These are phyloP conservation scores for Amphiprion ocellaris DNA, from an alignment of 2,113 vertebrate species.

Conservation along the genomic window DNA sequence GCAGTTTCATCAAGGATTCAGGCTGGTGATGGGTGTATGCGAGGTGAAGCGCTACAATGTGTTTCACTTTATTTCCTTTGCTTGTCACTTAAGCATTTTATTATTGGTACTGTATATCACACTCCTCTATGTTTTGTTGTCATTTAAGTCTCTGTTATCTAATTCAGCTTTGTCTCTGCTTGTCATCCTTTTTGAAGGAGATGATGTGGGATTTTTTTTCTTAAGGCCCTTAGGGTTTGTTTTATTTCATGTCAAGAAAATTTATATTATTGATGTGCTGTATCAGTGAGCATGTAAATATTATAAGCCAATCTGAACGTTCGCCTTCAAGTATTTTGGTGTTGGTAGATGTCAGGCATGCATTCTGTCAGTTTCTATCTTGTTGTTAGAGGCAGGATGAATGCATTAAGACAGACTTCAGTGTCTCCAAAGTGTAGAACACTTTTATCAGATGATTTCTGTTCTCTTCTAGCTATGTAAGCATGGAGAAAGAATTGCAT, in stretches of 20 bases:
- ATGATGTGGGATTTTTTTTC: conserved; percentile 31
- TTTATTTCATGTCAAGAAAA: conserved; percentile 58
- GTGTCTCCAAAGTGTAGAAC: neutral
- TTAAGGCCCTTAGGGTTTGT: conserved; percentile 58
- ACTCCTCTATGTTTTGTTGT: conserved; percentile 40
- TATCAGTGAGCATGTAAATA: conserved; percentile 57
- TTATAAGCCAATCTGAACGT: conserved; percentile 47
- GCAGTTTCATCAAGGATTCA: conserved; percentile 23
- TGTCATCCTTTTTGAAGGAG: conserved; percentile 60
- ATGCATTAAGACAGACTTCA: conserved; percentile 38
- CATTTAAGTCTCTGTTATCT: conserved; percentile 60
- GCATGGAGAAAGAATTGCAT: neutral
- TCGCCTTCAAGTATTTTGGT: conserved; percentile 42
- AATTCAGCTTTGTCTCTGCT: conserved; percentile 49
- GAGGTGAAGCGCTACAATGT: conserved; percentile 14
- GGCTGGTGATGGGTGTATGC: conserved; percentile 26
- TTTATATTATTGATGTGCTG: conserved; percentile 51
- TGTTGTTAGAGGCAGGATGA: conserved; percentile 36
- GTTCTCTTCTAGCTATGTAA: neutral
- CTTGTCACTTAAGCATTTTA: conserved; percentile 58
- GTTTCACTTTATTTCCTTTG: conserved; percentile 43
- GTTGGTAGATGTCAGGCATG: conserved; percentile 37
- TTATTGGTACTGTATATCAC: conserved; percentile 44
- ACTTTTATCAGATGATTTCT: neutral
- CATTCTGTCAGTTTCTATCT: conserved; percentile 64